These are phyloP conservation scores for Darevskia nairensis DNA, from an alignment of 2,797 vertebrate species.

Conservation along the genomic window DNA sequence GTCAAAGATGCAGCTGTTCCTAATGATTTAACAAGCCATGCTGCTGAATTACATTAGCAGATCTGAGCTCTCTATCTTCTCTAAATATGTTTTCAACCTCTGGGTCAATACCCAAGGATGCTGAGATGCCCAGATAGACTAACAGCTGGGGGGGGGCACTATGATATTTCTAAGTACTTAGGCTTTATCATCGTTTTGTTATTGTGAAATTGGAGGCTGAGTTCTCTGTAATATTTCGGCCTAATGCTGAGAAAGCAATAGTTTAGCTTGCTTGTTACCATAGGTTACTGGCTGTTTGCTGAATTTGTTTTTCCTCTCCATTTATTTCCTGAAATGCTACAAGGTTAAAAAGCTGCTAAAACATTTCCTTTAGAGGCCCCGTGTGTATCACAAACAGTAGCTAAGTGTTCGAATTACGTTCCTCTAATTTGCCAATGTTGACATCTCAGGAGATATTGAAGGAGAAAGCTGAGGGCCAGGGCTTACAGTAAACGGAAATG, in stretches of 20 bases:
- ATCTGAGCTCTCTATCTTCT: background rate
- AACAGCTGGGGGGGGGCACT: background rate
- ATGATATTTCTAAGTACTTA: background rate
- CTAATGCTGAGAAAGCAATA: background rate
- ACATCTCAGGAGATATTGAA: slow-evolving; percentile 23
- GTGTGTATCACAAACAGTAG: background rate
- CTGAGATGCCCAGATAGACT: background rate
- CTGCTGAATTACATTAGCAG: background rate
- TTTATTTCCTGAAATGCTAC: slow-evolving; percentile 37
- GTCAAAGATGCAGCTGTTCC: background rate
- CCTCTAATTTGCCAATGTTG: slow-evolving; percentile 27
- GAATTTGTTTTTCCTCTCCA: slow-evolving; percentile 13
- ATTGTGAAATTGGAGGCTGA: slow-evolving; percentile 5
- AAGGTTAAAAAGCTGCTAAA: background rate
- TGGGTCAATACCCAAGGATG: background rate
- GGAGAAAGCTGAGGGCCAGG: slow-evolving; percentile 26
- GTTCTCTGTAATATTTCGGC: slow-evolving; percentile 22
- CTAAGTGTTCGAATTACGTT: slow-evolving; percentile 21
- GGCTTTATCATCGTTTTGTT: slow-evolving; percentile 27
- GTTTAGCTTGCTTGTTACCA: slow-evolving; percentile 2
- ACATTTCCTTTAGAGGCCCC: slow-evolving; percentile 25
- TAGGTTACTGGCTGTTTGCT: slow-evolving; percentile 7
- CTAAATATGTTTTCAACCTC: background rate
- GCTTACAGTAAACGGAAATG: background rate
- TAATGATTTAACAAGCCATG: background rate